phyloP scores from a whole-genome alignment of 2,888 invertebrate genomes.

The Amiota communis region DNA sequence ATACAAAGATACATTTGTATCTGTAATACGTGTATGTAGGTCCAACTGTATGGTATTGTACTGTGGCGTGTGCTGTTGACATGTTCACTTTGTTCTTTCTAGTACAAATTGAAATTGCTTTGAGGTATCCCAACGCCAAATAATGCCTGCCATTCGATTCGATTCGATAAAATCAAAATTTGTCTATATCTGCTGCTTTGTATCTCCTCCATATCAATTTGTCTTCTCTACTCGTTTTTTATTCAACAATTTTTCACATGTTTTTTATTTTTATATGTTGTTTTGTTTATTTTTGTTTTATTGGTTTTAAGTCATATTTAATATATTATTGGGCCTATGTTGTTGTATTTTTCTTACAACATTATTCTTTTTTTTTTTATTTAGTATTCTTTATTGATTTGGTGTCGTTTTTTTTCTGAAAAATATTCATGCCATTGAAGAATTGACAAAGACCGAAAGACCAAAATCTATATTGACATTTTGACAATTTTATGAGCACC shows the following conservation, averaged over 20 bases:
- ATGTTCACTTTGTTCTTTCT: constrained; percentile 64
- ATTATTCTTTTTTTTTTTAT: too few relatives aligned
- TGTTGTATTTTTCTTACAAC: constrained; percentile 26
- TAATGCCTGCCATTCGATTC: background rate
- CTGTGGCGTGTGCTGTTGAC: constrained; percentile 59
- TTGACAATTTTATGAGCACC: constrained; percentile 66
- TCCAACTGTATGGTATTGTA: background rate
- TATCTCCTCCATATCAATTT: background rate
- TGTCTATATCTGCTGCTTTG: background rate
- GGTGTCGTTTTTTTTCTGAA: too few relatives aligned
- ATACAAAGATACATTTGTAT: too few relatives aligned
- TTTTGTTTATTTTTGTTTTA: constrained; percentile 41
- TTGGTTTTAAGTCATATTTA: constrained; percentile 36
- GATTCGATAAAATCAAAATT: constrained; percentile 31
- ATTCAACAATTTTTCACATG: constrained; percentile 25
- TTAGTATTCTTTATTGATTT: too few relatives aligned
- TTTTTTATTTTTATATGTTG: background rate
- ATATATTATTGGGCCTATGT: constrained; percentile 15
- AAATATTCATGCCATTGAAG: too few relatives aligned
- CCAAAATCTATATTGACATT: constrained; percentile 56
- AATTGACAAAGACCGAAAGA: too few relatives aligned
- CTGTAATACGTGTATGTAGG: too few relatives aligned
- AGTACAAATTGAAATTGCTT: constrained; percentile 62
- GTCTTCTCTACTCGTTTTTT: constrained; percentile 42
- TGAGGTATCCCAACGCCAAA: constrained; percentile 50